Conservation (phyloP, 2,113 vertebrate species). For the Mus musculus region DNA sequence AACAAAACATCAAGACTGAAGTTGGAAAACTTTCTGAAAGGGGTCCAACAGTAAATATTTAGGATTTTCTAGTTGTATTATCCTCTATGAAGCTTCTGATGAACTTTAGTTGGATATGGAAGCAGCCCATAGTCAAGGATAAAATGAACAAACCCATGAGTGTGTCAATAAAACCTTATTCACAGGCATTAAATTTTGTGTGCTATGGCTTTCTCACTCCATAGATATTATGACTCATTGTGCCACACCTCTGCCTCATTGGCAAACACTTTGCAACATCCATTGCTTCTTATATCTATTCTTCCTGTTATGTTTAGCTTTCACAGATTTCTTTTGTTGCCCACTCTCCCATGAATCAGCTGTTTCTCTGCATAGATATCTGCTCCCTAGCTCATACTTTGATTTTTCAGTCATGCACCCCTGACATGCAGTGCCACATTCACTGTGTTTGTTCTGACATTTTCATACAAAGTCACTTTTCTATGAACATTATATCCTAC, state of each 20-base stretch:
- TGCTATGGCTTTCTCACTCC: neutral
- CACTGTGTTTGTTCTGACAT: neutral
- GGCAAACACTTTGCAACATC: neutral
- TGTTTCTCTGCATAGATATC: neutral
- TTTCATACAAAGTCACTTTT: neutral
- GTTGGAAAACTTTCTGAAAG: neutral
- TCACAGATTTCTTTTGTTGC: neutral
- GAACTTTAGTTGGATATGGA: neutral
- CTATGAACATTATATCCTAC: neutral
- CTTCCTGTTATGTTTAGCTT: neutral
- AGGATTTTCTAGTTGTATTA: neutral
- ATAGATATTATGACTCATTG: neutral
- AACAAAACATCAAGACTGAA: conserved; percentile 29
- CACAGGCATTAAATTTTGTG: neutral
- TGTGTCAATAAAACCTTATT: neutral
- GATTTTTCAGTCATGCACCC: neutral
- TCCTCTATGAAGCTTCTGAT: neutral
- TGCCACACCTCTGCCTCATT: neutral
- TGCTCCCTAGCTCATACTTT: neutral
- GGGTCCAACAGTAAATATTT: neutral
- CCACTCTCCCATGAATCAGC: neutral
- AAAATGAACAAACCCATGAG: neutral
- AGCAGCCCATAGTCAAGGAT: neutral
- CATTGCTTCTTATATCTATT: neutral
- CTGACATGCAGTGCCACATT: neutral